Evolutionary conservation across 2,113 vertebrate species (phyloP), one percentile per base, ranked within the genome.

Genomic region (Anoura caudifer): DNA sequence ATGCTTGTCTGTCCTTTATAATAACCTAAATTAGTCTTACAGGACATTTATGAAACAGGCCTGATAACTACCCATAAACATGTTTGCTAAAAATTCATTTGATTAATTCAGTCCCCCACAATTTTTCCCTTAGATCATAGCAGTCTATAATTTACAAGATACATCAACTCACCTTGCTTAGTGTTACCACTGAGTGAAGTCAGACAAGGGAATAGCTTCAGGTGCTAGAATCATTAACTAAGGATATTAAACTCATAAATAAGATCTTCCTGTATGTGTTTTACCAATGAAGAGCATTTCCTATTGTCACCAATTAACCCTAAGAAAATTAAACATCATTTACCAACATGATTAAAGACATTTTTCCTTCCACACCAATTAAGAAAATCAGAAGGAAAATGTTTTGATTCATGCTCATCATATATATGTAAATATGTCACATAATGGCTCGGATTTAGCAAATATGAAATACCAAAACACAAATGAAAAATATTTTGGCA

Each of bases 381-480:
- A 97, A 96, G 96, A 90, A 97, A 97, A 97, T 97, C 95, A 97
- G 93, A 97, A 82, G 87, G 91, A 96, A 97, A 98, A 97, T 98
- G 94, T 98, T 98, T 97, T 98, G 97, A 97, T 98, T 97, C 95
- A 93, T 97, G 91, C 47, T 97, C 93, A 96, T 97, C 94, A 97
- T 98, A 97, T 98, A 97, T 90, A 94, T 97, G 93, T 98, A 98
- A 98, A 97, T 97, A 97, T 81, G 94, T 95, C 97, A 97, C 95
- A 96, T 95, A 94, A 91, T 95, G 94, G 79, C 91, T 97, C 94
- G 77, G 96, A 95, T 96, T 98, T 96, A 96, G 95, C 94, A 97
- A 98, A 95, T 96, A 97, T 63, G 65, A 96, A 97, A 96, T 96
- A 96, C 85, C 81, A 96, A 96, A 93, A 91, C 76, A 98, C 75